Base-by-base conservation (phyloP, 1,140 invertebrate species). In the Saxidomus purpurata region DNA sequence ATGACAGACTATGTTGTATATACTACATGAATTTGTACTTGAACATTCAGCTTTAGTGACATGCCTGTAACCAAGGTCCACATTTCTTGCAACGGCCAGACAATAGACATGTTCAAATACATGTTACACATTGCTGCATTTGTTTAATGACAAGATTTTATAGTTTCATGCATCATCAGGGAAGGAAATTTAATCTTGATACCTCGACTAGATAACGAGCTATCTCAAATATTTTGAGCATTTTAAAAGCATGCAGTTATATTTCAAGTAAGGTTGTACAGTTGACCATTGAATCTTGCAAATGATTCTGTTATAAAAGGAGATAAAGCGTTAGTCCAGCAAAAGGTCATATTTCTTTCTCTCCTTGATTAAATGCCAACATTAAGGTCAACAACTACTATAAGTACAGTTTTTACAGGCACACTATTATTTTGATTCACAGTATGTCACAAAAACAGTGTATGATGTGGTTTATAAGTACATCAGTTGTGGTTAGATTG, bases 111-210 rank as follows among this genome's bases (percentile, higher is more conserved):
- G 55, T 59, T 59, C 22, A 59, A 22, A 59, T 59, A 19, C 25
- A 59, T 59, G 55, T 59, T 25, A 59, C 25, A 59, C 55, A 59
- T 19, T 59, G 25, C 11, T 71, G 43, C 43, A 47, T 47, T 9
- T 79, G 34, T 55, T 31, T 76, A 40, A 15, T 34, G 28, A 15
- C 43, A 49, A 79, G 25, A n/a, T 49, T 79, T 79, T 79, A 79
- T 79, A 79, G 76, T 28, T 47, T 47, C 76, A 47, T 55, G 22
- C 40, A 55, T 38, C 2, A 36, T 79, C 2, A 25, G 11, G 28
- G n/a, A 22, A 9, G 76, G 76, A 52, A 79, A 79, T 79, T 55
- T 79, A 76, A 76, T 79, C 40, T 17, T 55, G 31, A 25, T 79
- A 55, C 43, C 40, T 28, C 2, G 34, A 36, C 19, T 19, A 71